A percentile compares a stretch with the other conserved stretches of the same genome.
These are phyloP conservation scores for Decapterus maruadsi DNA, from an alignment of 2,797 vertebrate genomes.

Conservation along the genomic window DNA sequence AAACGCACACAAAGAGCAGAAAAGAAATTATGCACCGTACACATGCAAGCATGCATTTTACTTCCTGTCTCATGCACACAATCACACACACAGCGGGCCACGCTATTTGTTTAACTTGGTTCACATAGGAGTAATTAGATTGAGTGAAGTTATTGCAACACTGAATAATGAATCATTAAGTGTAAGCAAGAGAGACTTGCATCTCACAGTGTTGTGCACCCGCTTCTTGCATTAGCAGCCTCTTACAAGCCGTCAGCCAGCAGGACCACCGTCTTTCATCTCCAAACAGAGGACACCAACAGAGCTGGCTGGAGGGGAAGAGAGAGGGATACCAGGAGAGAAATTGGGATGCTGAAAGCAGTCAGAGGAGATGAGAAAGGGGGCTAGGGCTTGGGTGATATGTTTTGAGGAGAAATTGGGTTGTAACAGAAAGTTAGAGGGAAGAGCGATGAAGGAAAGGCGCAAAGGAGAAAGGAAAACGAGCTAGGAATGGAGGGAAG, in stretches of 20 bases:
- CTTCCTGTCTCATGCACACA: neutral
- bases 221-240: constrained; percentile 57
- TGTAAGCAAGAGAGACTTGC: constrained; percentile 29
- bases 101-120: constrained; percentile 46
- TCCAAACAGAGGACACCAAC: constrained; percentile 56
- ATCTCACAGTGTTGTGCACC: constrained; percentile 37
- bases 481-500: constrained; percentile 17
- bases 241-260: constrained; percentile 57
- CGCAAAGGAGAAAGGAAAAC: constrained; percentile 1
- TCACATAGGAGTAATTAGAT: constrained; percentile 57
- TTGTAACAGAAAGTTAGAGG: constrained; percentile 15
- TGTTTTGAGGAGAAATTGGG: constrained; percentile 29
- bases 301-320: constrained; percentile 45
- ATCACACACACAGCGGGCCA: constrained; percentile 5
- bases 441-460: neutral
- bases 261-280: constrained; percentile 62
- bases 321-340: constrained; percentile 27
- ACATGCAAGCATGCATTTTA: constrained; percentile 7
- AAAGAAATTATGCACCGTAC: constrained; percentile 6
- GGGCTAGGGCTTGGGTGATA: constrained; percentile 12
- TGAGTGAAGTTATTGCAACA: constrained; percentile 31
- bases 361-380: constrained; percentile 31
- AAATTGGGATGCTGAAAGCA: constrained; percentile 35
- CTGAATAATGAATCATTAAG: constrained; percentile 63
- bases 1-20: constrained; percentile 2